Percentiles rank a stretch among this genome's conserved stretches.
Evolutionary conservation across 2,113 vertebrate species (phyloP).

Genomic region (Nothoprocta pentlandii): DNA sequence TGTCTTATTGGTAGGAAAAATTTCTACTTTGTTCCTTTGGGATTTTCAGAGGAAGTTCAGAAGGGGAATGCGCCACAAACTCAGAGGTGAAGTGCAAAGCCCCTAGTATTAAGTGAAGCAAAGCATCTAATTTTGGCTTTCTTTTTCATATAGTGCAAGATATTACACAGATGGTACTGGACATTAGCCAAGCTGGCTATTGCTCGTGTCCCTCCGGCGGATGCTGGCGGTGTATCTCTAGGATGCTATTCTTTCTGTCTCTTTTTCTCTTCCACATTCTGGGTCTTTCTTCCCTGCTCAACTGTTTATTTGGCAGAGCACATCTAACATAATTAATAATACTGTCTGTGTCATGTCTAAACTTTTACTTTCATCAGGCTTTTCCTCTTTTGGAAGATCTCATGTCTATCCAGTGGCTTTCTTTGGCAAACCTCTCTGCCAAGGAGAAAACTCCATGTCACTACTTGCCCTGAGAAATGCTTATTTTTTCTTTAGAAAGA

Average conservation of each 20-base stretch:
- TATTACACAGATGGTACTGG: constrained; percentile 75
- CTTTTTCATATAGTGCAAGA: constrained; percentile 54
- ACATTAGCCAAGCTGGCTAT: constrained; percentile 66
- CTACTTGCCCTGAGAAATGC: constrained; percentile 51
- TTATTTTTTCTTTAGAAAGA: constrained; percentile 39
- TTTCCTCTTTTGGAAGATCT: constrained; percentile 63
- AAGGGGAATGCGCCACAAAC: constrained; percentile 9
- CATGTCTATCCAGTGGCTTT: constrained; percentile 16
- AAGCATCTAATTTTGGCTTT: constrained; percentile 65
- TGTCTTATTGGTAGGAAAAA: constrained; percentile 6
- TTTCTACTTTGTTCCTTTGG: constrained; percentile 12
- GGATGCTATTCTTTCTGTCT: constrained; percentile 50
- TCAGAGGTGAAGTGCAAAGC: constrained; percentile 57
- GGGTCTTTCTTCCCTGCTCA: constrained; percentile 19
- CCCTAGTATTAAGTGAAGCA: constrained; percentile 52
- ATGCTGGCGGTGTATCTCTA: constrained; percentile 67
- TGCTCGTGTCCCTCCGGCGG: constrained; percentile 69
- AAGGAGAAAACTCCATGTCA: constrained; percentile 35
- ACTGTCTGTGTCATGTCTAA: constrained; percentile 62
- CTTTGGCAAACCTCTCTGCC: constrained; percentile 56
- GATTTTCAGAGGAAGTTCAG: constrained; percentile 35
- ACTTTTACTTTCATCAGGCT: constrained; percentile 49
- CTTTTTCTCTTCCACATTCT: neutral
- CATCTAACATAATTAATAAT: constrained; percentile 57
- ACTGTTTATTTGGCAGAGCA: constrained; percentile 43